These are phyloP conservation scores for Desmophyllum pertusum DNA, from an alignment of 92 coral and sea anemone genomes.

Conservation along the genomic window DNA sequence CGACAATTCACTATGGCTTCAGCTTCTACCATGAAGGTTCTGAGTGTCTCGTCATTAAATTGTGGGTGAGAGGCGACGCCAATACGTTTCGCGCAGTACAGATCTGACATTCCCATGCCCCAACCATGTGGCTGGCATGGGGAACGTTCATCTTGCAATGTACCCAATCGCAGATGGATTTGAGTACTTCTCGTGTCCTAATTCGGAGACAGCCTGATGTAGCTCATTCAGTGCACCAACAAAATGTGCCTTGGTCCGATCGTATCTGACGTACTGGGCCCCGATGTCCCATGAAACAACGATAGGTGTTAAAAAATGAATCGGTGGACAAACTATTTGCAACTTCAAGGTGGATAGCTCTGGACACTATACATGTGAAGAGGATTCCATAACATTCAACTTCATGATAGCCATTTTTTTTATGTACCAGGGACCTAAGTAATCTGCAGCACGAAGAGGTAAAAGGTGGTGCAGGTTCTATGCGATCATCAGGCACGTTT, in stretches of 20 bases:
- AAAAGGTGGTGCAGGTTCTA: slow-evolving; percentile 7
- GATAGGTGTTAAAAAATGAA: not conserved
- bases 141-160: not conserved
- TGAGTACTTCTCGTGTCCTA: not conserved
- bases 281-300: not conserved
- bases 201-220: not conserved
- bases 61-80: not conserved
- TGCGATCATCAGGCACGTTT: not conserved
- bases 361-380: slow-evolving; percentile 3
- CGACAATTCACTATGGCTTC: not conserved
- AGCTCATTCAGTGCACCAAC: not conserved
- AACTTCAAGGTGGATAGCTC: not conserved
- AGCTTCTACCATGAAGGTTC: not conserved
- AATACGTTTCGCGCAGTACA: not conserved
- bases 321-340: not conserved
- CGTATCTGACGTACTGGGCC: slow-evolving; percentile 12
- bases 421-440: not conserved
- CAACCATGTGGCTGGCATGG: slow-evolving; percentile 7
- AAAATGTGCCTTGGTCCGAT: slow-evolving; percentile 11
- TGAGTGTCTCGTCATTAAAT: not conserved
- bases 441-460: not conserved
- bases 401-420: not conserved
- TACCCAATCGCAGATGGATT: not conserved
- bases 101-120: slow-evolving; percentile 3
- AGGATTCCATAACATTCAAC: not conserved